These are phyloP conservation scores for Carassius auratus DNA, from an alignment of 2,113 vertebrate species.

Conservation along the genomic window DNA sequence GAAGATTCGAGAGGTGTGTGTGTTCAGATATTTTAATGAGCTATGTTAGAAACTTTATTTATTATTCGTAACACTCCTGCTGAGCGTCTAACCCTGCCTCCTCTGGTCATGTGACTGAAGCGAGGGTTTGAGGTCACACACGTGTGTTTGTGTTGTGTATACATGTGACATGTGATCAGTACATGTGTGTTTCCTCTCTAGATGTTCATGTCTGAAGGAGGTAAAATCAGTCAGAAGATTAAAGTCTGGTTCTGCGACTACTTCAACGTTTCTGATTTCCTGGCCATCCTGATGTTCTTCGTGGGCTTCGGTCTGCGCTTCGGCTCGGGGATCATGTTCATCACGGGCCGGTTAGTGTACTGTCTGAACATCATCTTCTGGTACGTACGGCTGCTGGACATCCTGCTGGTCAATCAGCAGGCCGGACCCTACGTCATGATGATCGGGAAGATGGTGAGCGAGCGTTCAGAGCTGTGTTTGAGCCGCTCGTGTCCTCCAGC, in stretches of 20 bases:
- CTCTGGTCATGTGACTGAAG: no score
- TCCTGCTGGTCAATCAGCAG: constrained; percentile 96
- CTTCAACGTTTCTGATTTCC: constrained; percentile 93
- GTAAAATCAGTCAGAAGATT: constrained; percentile 96
- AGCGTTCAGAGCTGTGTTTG: no score
- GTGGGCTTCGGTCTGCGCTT: constrained; percentile 92
- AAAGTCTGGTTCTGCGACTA: constrained; percentile 99
- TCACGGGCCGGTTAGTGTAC: constrained; percentile 90
- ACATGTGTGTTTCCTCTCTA: constrained; percentile 59
- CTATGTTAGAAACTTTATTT: neutral
- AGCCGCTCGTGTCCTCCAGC: no score
- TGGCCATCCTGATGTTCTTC: constrained; percentile 93
- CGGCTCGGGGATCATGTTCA: constrained; percentile 78
- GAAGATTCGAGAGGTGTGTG: constrained; percentile 84
- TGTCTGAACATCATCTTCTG: constrained; percentile 99
- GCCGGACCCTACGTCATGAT: constrained; percentile 99
- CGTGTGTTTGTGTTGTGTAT: no score
- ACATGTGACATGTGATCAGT: no score
- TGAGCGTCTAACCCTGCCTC: neutral
- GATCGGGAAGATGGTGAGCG: constrained; percentile 97
- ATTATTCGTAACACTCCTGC: neutral
- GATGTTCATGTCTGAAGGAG: constrained; percentile 99
- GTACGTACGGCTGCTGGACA: constrained; percentile 96
- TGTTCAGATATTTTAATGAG: neutral
- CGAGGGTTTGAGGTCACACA: no score